Conservation (phyloP, 2,888 invertebrate species). For the Tipula lateralis region DNA sequence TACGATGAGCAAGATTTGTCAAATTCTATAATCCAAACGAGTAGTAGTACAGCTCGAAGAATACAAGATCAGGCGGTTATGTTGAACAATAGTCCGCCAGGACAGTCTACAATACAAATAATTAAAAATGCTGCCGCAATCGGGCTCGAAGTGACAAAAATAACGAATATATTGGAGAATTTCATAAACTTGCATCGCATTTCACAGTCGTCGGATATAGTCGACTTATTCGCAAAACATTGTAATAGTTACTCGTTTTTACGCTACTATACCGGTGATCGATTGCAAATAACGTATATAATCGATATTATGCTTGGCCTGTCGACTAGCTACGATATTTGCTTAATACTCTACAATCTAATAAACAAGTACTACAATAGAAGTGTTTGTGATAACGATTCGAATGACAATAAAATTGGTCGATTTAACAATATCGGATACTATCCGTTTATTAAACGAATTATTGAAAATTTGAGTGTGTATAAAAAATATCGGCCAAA, state of each 20-base stretch:
- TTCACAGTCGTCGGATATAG: slow-evolving; percentile 39
- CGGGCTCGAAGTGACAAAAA: slow-evolving; percentile 57
- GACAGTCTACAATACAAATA: slow-evolving; percentile 34
- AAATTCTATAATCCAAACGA: slow-evolving; percentile 34
- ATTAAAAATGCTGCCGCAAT: slow-evolving; percentile 55
- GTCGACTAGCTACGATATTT: slow-evolving; percentile 45
- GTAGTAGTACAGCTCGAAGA: not conserved
- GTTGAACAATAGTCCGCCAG: not conserved
- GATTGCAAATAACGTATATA: slow-evolving; percentile 43
- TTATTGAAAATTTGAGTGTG: slow-evolving; percentile 32
- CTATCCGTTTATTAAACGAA: slow-evolving; percentile 35
- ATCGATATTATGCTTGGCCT: slow-evolving; percentile 46
- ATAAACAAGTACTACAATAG: slow-evolving; percentile 37
- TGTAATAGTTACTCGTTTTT: slow-evolving; percentile 42
- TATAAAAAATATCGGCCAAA: slow-evolving; percentile 35
- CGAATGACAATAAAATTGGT: not conserved
- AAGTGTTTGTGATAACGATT: not conserved
- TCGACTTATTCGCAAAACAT: slow-evolving; percentile 40
- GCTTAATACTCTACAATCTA: slow-evolving; percentile 43
- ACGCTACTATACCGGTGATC: slow-evolving; percentile 42
- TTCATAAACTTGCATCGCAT: slow-evolving; percentile 49
- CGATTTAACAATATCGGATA: slow-evolving; percentile 41
- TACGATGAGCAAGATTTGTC: slow-evolving; percentile 41
- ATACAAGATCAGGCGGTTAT: not conserved
- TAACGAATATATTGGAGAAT: slow-evolving; percentile 58